A percentile compares a stretch with the other conserved stretches of the same genome.
Evolutionary conservation across 1,140 invertebrate species (phyloP).

Genomic region (Achroia grisella): DNA sequence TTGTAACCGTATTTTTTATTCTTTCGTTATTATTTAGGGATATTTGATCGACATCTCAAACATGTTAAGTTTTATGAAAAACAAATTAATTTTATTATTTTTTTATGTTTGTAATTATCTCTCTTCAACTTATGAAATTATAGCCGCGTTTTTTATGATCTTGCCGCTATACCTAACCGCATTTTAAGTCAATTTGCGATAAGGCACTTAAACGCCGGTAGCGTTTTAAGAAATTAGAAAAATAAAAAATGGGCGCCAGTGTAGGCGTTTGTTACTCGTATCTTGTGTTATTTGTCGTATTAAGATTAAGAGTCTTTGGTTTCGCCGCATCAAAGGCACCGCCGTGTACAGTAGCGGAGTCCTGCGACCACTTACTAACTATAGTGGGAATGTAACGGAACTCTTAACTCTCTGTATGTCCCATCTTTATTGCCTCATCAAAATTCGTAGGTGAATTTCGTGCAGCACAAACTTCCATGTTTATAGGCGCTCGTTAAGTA

Average conservation of each 20-base stretch:
- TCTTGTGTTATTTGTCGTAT: conserved; percentile 68
- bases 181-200: conserved; percentile 19
- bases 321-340: conserved; percentile 54
- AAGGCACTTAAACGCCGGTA: conserved; percentile 20
- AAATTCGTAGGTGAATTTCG: conserved; percentile 25
- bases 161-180: background rate
- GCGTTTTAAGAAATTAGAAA: conserved; percentile 36
- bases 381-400: conserved; percentile 29
- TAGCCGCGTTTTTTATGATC: background rate
- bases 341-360: conserved; percentile 50
- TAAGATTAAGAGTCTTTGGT: conserved; percentile 51
- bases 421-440: conserved; percentile 41
- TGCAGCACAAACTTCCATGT: conserved; percentile 18
- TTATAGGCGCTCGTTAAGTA: conserved; percentile 22
- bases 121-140: too few species aligned
- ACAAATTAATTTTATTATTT: too few species aligned
- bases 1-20: too few species aligned
- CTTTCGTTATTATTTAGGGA: too few species aligned
- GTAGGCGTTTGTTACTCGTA: conserved; percentile 39
- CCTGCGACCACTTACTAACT: conserved; percentile 27
- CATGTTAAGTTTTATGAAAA: too few species aligned
- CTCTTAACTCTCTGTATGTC: conserved; percentile 19
- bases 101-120: too few species aligned
- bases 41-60: too few species aligned
- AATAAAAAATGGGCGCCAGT: conserved; percentile 48